phyloP scores from a whole-genome alignment of 2,888 invertebrate species.

The Hololepta plana region DNA sequence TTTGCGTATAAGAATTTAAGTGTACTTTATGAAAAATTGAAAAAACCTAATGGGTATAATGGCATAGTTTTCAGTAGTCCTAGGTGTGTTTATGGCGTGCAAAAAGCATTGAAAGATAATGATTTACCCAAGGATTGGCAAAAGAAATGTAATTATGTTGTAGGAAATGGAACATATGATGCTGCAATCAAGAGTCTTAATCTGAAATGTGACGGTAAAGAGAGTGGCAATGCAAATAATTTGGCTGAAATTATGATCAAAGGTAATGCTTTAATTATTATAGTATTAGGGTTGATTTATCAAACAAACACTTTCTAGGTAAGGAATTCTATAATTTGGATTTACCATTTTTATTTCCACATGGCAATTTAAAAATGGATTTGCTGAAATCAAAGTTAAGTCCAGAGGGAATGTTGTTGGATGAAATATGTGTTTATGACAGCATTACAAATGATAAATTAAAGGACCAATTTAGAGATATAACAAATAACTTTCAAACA shows the following conservation, averaged over 20 bases:
- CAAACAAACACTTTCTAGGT: conserved; percentile 16
- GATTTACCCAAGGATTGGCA: conserved; percentile 24
- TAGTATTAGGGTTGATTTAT: conserved; percentile 2
- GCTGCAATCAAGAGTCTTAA: conserved; percentile 26
- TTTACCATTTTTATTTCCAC: conserved; percentile 34
- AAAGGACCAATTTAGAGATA: conserved; percentile 23
- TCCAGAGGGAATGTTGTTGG: conserved; percentile 27
- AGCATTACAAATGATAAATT: conserved; percentile 31
- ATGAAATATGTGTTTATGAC: conserved; percentile 33
- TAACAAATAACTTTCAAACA: conserved; percentile 19
- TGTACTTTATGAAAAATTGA: conserved; percentile 25
- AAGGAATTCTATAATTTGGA: conserved; percentile 17
- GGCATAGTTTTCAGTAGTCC: conserved; percentile 38
- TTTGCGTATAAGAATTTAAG: conserved; percentile 32
- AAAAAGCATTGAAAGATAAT: conserved; percentile 25
- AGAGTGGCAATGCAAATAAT: conserved; percentile 34
- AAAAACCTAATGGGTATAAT: conserved; percentile 26
- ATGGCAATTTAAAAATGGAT: conserved; percentile 36
- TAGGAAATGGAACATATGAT: conserved; percentile 35
- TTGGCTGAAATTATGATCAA: conserved; percentile 31
- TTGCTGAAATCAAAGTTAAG: conserved; percentile 27
- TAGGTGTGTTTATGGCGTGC: conserved; percentile 32
- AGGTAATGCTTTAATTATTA: conserved; percentile 21
- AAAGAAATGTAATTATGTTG: conserved; percentile 29
- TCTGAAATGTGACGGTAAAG: conserved; percentile 31